Conservation (phyloP, 2,113 vertebrate species). For the Pongo pygmaeus region DNA sequence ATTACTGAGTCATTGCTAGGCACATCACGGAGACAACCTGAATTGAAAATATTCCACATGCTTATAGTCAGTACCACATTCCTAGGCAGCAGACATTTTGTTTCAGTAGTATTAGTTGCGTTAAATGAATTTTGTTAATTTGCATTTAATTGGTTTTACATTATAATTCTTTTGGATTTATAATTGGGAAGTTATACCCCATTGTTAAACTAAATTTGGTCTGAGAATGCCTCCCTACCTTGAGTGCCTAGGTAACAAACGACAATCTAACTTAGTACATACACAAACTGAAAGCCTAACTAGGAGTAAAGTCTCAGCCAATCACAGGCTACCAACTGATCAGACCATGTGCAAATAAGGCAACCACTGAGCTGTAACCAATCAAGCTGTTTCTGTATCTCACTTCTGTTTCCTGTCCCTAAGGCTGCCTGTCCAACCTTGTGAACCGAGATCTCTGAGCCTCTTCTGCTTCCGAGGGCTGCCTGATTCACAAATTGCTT, state of each 20-base stretch:
- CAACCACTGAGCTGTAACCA: not conserved
- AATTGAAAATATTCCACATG: not conserved
- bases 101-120: not conserved
- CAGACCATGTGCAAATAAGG: too few species aligned
- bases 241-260: not conserved
- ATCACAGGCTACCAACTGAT: not conserved
- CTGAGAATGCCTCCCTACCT: not conserved
- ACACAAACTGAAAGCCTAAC: too few species aligned
- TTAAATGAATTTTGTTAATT: not conserved
- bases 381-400: not conserved
- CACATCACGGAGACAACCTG: not conserved
- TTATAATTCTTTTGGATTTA: constrained; percentile 23
- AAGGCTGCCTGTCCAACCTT: not conserved
- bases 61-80: not conserved
- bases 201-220: not conserved
- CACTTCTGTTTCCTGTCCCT: not conserved
- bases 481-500: not conserved
- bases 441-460: not conserved
- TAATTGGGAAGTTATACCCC: not conserved
- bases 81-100: not conserved
- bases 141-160: not conserved
- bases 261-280: not conserved
- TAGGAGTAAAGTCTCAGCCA: not conserved
- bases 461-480: not conserved
- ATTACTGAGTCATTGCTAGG: not conserved